Conservation (phyloP, 2,888 invertebrate genomes). For the Lacanobia oleracea region DNA sequence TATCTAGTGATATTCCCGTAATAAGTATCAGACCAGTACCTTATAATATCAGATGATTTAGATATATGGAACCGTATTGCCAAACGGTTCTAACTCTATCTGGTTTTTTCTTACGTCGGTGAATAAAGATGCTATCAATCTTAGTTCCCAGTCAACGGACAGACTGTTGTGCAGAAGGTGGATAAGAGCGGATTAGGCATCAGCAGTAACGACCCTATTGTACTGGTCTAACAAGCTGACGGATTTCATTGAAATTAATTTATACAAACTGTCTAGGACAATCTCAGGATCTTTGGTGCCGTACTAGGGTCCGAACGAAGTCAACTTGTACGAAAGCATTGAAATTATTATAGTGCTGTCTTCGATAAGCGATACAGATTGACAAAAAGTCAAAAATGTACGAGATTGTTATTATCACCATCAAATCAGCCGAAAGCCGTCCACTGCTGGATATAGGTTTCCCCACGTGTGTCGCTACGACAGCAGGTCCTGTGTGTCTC, state of each 20-base stretch:
- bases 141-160: background rate
- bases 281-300: too few relatives aligned
- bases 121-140: background rate
- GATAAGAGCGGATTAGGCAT: background rate
- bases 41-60: background rate
- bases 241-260: background rate
- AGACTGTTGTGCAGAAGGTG: background rate
- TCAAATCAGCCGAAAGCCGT: too few relatives aligned
- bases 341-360: background rate
- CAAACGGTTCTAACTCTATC: background rate
- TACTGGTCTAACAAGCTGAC: background rate
- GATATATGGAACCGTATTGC: background rate
- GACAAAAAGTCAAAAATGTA: background rate
- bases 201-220: background rate
- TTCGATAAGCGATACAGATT: background rate
- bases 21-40: background rate
- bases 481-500: too few relatives aligned
- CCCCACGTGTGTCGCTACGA: too few relatives aligned
- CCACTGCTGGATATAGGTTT: too few relatives aligned
- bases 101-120: background rate
- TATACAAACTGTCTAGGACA: too few relatives aligned
- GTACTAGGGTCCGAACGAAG: too few relatives aligned
- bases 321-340: too few relatives aligned
- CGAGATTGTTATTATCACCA: background rate
- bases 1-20: background rate